Evolutionary conservation across 1,140 invertebrate species (phyloP).

Genomic region (Drosophila pruinosa): DNA sequence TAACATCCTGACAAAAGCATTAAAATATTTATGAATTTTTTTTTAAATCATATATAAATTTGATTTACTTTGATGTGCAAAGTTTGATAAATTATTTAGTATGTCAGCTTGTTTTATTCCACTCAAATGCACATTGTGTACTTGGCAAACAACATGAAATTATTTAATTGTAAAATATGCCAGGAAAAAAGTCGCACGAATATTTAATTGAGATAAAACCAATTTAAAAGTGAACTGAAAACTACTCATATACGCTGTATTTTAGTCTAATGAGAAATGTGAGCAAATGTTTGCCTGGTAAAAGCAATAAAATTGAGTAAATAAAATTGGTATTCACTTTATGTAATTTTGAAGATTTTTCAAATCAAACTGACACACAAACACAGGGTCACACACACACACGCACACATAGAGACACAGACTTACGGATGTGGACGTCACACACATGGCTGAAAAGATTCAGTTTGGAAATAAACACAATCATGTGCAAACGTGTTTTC

Average conservation of each 20-base stretch:
- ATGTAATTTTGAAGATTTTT: constrained; percentile 80
- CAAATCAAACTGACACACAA: constrained; percentile 57
- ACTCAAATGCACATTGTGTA: background rate
- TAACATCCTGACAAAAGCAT: background rate
- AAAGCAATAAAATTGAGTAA: constrained; percentile 69
- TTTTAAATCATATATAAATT: background rate
- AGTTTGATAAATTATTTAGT: background rate
- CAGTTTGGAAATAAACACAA: constrained; percentile 71
- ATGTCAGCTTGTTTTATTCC: background rate
- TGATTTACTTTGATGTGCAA: background rate
- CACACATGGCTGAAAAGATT: constrained; percentile 46
- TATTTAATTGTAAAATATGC: background rate
- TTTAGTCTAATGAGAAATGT: constrained; percentile 36
- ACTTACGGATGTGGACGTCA: background rate
- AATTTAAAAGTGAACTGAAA: constrained; percentile 21
- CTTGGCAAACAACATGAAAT: background rate
- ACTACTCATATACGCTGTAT: background rate
- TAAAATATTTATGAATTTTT: too few species aligned
- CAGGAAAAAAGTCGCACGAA: background rate
- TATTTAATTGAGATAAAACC: constrained; percentile 2
- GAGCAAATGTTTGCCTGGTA: constrained; percentile 55
- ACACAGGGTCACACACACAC: background rate
- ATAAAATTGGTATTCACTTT: constrained; percentile 81
- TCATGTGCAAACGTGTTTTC: constrained; percentile 80
- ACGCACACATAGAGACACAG: background rate